phyloP scores from a whole-genome alignment of 2,888 invertebrate genomes.

The Pelosia muscerda region DNA sequence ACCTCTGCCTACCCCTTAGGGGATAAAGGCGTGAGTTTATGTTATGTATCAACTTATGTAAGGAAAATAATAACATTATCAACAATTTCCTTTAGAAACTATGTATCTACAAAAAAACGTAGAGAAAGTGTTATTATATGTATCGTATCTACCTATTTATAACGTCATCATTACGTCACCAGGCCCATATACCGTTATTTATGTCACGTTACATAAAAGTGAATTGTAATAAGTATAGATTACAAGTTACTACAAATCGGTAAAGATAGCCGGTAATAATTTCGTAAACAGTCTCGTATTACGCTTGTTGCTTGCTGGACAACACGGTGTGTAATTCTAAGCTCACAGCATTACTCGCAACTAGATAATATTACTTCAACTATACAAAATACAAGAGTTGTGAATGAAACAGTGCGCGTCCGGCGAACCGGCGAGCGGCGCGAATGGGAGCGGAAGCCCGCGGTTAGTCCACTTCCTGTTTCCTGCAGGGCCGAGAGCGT shows the following conservation, averaged over 20 bases:
- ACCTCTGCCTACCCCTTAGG: too few species aligned
- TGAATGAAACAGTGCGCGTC: conserved; percentile 82
- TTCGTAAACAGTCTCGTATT: conserved; percentile 56
- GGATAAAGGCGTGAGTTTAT: too few species aligned
- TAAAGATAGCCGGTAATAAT: conserved; percentile 34
- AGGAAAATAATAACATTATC: background rate
- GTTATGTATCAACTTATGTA: too few species aligned
- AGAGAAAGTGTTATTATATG: background rate
- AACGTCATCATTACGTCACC: conserved; percentile 20
- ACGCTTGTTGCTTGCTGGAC: conserved; percentile 58
- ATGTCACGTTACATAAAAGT: conserved; percentile 13
- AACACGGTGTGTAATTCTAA: conserved; percentile 56
- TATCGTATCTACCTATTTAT: conserved; percentile 1
- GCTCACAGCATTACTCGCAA: conserved; percentile 49
- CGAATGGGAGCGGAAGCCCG: conserved; percentile 87
- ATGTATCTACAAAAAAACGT: background rate
- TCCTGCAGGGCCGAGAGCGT: conserved; percentile 82
- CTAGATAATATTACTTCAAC: conserved; percentile 72
- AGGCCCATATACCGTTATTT: conserved; percentile 21
- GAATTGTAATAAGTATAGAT: conserved; percentile 24
- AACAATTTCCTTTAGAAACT: background rate
- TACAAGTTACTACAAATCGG: conserved; percentile 28
- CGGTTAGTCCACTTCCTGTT: conserved; percentile 87
- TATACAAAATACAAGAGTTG: conserved; percentile 72
- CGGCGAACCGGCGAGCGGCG: conserved; percentile 68